Base-by-base conservation (phyloP, 2,888 invertebrate species). In the Amaurobius ferox region DNA sequence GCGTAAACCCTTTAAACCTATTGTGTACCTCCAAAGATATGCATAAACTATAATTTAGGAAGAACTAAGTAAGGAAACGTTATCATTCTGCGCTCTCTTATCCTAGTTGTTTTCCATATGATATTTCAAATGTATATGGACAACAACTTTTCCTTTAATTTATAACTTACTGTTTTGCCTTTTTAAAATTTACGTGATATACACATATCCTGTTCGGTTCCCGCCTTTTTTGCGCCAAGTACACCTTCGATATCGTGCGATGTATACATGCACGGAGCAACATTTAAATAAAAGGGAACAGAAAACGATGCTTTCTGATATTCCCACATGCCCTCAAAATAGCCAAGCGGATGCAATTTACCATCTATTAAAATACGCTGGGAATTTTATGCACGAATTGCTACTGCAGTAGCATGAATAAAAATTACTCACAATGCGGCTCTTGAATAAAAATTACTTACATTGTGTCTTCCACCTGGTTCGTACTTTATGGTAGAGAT, bases 351-450 rank as follows among this genome's bases (percentile, higher is more conserved):
- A 68, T 68, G 68, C 68, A 28, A 68, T 68, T 68, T 68, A 23
- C 28, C 28, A 19, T 23, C 13, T 35, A 40, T 68, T 68, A 68
- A 40, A 68, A 40, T 40, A 39, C 9, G 68, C 68, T 40, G 40
- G 28, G 68, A 68, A 68, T 68, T 68, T 68, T 68, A 68, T 68
- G 68, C 68, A 68, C 68, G 68, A 26, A 68, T 68, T 40, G 68
- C 23, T 26, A 40, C 40, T 13, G 26, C 23, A 32, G 30, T 30
- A n/a, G 30, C 64, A 30, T 30, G 64, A 30, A 64, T 64, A 30
- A 30, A 64, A 64, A 64, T 64, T 64, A 64, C 64, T 30, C 55
- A 55, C 23, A 55, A 55, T 23, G 55, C 55, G 19, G 55, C 16
- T 23, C 55, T 55, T 23, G 44, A 16, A 55, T 55, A 16, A 55